phyloP scores from a whole-genome alignment of 64 coral and sea anemone species.

The Montipora efflorescens region DNA sequence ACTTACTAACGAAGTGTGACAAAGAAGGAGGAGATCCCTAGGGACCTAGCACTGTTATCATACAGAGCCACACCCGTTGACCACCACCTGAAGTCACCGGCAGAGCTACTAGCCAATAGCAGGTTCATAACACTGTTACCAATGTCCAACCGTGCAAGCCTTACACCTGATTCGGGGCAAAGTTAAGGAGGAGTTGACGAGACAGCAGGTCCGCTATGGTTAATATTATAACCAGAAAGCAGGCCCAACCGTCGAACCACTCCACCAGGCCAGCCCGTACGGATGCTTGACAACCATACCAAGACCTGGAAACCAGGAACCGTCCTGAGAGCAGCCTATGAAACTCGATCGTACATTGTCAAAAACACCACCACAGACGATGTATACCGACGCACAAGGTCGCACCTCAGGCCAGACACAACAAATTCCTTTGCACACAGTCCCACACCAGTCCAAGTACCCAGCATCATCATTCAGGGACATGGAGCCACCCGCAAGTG shows the following conservation, averaged over 20 bases:
- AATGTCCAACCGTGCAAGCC: conserved; percentile 3
- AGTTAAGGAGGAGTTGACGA: too few species aligned
- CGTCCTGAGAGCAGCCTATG: too few species aligned
- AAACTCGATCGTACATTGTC: too few species aligned
- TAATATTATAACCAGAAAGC: not conserved
- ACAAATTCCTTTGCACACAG: too few species aligned
- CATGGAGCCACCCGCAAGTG: not conserved
- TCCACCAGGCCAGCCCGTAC: not conserved
- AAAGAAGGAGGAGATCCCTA: conserved; percentile 40
- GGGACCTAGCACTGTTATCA: conserved; percentile 24
- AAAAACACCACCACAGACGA: too few species aligned
- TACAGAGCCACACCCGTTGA: conserved; percentile 58
- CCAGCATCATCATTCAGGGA: too few species aligned
- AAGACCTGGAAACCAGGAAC: too few species aligned
- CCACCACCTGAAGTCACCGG: conserved; percentile 14
- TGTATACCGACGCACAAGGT: too few species aligned
- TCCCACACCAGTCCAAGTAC: too few species aligned
- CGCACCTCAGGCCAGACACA: too few species aligned
- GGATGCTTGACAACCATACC: too few species aligned
- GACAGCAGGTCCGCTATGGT: not conserved
- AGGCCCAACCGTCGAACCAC: not conserved
- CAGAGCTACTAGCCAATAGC: conserved; percentile 6
- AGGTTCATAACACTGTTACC: conserved; percentile 4
- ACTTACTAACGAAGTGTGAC: too few species aligned
- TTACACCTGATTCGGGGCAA: not conserved